These are phyloP conservation scores for Dromiciops gliroides DNA, from an alignment of 2,113 vertebrate genomes.

Conservation along the genomic window DNA sequence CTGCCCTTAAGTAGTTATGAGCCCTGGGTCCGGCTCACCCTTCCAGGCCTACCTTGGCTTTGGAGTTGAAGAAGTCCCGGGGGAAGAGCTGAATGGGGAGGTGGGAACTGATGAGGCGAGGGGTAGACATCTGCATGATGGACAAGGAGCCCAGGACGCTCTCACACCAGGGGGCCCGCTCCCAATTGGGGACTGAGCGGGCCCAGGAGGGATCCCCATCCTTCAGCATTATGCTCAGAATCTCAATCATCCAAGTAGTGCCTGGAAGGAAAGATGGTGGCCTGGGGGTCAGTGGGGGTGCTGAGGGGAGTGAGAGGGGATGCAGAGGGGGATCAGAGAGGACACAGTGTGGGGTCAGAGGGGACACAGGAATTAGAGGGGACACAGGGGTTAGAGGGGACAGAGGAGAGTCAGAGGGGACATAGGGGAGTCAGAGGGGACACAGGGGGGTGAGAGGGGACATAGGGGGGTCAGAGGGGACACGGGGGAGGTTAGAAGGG, in stretches of 20 bases:
- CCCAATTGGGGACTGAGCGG: slow-evolving; percentile 88
- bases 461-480: no score
- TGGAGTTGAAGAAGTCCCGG: slow-evolving; percentile 82
- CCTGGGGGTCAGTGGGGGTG: accelerated
- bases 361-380: accelerated
- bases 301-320: not conserved
- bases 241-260: slow-evolving; percentile 94
- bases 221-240: slow-evolving; percentile 88
- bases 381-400: not conserved
- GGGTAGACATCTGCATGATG: slow-evolving; percentile 71
- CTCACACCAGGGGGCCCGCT: slow-evolving; percentile 91
- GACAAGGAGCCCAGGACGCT: slow-evolving; percentile 69
- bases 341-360: not conserved
- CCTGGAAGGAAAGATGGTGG: slow-evolving; percentile 38
- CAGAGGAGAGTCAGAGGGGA: no score
- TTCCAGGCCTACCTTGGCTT: slow-evolving; percentile 85
- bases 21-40: not conserved
- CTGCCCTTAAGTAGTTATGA: not conserved
- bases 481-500: no score
- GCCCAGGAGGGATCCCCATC: slow-evolving; percentile 87
- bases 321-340: not conserved
- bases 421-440: no score
- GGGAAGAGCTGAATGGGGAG: slow-evolving; percentile 86
- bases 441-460: no score
- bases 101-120: slow-evolving; percentile 88